A percentile compares a stretch with the other conserved stretches of the same genome.
Evolutionary conservation across 2,113 vertebrate species (phyloP).

Genomic region (Meles meles): DNA sequence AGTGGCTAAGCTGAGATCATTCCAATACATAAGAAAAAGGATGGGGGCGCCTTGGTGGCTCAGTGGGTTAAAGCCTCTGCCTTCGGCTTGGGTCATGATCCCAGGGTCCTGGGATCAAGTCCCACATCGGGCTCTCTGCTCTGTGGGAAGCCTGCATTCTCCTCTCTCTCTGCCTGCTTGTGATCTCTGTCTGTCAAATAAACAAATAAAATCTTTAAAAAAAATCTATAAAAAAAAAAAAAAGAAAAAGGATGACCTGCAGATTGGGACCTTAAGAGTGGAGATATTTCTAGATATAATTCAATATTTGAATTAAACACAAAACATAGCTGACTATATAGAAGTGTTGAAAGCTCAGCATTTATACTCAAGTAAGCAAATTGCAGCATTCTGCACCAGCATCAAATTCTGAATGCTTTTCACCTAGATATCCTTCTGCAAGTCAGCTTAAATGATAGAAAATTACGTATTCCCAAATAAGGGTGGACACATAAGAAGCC

Average conservation of each 20-base stretch:
- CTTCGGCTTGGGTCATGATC: too few relatives aligned
- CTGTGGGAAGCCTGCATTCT: too few relatives aligned
- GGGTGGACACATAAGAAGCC: neutral
- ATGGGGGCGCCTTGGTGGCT: too few relatives aligned
- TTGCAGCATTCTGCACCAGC: slow-evolving; percentile 47
- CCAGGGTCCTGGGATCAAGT: too few relatives aligned
- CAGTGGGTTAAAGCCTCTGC: too few relatives aligned
- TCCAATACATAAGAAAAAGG: neutral
- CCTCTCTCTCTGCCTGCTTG: too few relatives aligned
- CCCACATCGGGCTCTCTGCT: too few relatives aligned
- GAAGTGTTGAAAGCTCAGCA: slow-evolving; percentile 58
- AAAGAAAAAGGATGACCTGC: slow-evolving; percentile 26
- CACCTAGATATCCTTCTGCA: slow-evolving; percentile 40
- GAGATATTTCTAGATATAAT: slow-evolving; percentile 65
- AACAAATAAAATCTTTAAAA: too few relatives aligned
- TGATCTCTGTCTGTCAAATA: too few relatives aligned
- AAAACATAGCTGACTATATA: slow-evolving; percentile 57
- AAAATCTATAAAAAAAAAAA: slow-evolving; percentile 29
- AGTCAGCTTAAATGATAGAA: slow-evolving; percentile 55
- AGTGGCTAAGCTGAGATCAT: neutral
- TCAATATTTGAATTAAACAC: slow-evolving; percentile 57
- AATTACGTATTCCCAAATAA: slow-evolving; percentile 48
- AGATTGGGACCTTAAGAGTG: slow-evolving; percentile 23
- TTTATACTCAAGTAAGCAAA: slow-evolving; percentile 64
- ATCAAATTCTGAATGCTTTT: slow-evolving; percentile 49